A percentile compares a stretch with the other conserved stretches of the same genome.
Conservation (phyloP, 2,797 vertebrate species). For the Pogonophryne albipinna region DNA sequence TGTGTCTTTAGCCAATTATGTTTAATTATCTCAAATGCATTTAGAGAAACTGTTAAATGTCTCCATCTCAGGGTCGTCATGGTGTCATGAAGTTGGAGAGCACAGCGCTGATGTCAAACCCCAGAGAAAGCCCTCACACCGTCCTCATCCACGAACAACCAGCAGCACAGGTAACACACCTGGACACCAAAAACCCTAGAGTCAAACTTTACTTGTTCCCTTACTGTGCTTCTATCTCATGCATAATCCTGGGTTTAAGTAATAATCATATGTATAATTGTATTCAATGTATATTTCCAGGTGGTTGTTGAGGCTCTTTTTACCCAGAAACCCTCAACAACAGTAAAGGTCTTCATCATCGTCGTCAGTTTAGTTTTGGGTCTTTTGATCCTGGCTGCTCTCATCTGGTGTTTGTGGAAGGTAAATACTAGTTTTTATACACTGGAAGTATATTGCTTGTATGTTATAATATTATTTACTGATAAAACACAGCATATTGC, state of each 20-base stretch:
- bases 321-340: slow-evolving; percentile 86
- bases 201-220: not conserved
- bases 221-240: not conserved
- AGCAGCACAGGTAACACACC: slow-evolving; percentile 73
- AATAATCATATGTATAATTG: not conserved
- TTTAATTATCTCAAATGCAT: not conserved
- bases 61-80: slow-evolving; percentile 87
- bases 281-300: slow-evolving; percentile 70
- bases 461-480: not conserved
- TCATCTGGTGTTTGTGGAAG: slow-evolving; percentile 92
- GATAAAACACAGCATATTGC: not conserved
- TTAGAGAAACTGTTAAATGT: not conserved
- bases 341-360: slow-evolving; percentile 87
- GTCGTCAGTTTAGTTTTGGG: slow-evolving; percentile 87
- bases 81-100: slow-evolving; percentile 87
- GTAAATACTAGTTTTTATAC: slow-evolving; percentile 72
- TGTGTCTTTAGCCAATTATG: not conserved
- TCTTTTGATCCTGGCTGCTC: slow-evolving; percentile 86
- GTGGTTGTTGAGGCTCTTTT: slow-evolving; percentile 90
- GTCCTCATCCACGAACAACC: slow-evolving; percentile 82
- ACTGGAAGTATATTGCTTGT: not conserved
- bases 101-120: slow-evolving; percentile 82
- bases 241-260: not conserved
- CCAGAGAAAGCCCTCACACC: slow-evolving; percentile 80
- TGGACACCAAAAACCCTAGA: not conserved